Evolutionary conservation across 2,797 vertebrate species (phyloP), one percentile per base, ranked within the genome.

Genomic region (Sardinella longiceps): DNA sequence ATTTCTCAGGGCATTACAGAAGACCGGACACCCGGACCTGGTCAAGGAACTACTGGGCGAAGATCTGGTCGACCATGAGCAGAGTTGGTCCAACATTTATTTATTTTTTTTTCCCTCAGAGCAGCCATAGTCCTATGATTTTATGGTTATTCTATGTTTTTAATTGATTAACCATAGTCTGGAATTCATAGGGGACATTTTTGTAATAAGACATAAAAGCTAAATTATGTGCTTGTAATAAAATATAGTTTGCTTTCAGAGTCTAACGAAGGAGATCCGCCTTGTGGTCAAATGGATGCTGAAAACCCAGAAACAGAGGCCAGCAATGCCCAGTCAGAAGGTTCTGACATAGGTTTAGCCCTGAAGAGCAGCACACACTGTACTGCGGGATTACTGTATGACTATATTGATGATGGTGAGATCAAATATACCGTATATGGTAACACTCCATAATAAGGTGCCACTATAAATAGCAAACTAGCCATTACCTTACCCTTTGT

Each of bases 1-100:
- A 0, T 99, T 99, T 92, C 89, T 97, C 77, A 0, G 82, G 0
- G 89, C 95, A 82, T 91, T 99, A 81, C 85, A 81, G 2, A 0
- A 81, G 0, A 94, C 95, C 0, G 91, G 88, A 0, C 94, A 96
- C 66, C 0, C 0, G 0, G 0, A 0, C 0, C 88, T 95, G 83
- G 91, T 87, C 4, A 20, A 12, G 46, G 90, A 97, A 56, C 91
- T 99, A 88, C 94, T 89, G 0, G 96, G 96, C 90, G 85, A 83
- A 0, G 28, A 46, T 5, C 25, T 82, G 1, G 63, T 89, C 83
- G 83, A 84, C 48, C 20, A n/a, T 39, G 50, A 86, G 2, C 48
- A 83, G 83, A 84, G 89, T 87, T 90, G 1, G 2, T 63, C 25
- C n/a, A 11, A 56, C 18, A 56, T 56, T 56, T 56, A 56, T 56